These are phyloP conservation scores for Drosophila santomea DNA, from an alignment of 1,140 invertebrate species.

Conservation along the genomic window DNA sequence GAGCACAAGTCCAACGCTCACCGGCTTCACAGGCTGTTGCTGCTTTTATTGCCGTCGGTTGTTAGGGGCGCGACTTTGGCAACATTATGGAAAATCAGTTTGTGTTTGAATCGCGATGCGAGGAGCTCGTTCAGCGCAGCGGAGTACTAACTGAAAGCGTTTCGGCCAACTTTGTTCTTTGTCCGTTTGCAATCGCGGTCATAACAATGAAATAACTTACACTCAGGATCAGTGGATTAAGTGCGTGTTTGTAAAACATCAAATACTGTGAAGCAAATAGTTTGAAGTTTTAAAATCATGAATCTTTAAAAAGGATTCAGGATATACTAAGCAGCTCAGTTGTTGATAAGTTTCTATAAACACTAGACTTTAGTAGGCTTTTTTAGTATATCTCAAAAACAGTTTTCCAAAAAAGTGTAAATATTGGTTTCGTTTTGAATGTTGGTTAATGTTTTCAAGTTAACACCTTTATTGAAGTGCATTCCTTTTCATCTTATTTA, in stretches of 20 bases:
- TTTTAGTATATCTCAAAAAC: too few species aligned
- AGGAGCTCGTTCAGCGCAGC: constrained; percentile 40
- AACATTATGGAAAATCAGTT: constrained; percentile 82
- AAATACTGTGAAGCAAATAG: background rate
- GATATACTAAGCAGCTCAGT: too few species aligned
- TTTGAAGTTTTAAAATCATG: background rate
- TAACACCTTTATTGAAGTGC: background rate
- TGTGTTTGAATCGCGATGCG: constrained; percentile 75
- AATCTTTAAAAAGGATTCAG: too few species aligned
- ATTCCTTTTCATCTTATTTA: constrained; percentile 6
- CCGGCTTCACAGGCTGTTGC: constrained; percentile 79
- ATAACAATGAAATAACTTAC: background rate
- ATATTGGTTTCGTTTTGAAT: background rate
- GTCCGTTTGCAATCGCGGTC: constrained; percentile 22
- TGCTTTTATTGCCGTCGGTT: constrained; percentile 59
- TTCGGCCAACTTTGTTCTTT: constrained; percentile 30
- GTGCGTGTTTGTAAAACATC: constrained; percentile 14
- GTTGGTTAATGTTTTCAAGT: too few species aligned
- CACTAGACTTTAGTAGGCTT: too few species aligned
- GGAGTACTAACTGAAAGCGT: constrained; percentile 7
- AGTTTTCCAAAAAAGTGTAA: too few species aligned
- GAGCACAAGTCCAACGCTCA: constrained; percentile 69
- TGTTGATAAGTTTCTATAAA: background rate
- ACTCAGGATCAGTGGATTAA: constrained; percentile 1
- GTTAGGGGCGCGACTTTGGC: constrained; percentile 77